Evolutionary conservation across 2,113 vertebrate species (phyloP).

Genomic region (Leiothrix lutea): DNA sequence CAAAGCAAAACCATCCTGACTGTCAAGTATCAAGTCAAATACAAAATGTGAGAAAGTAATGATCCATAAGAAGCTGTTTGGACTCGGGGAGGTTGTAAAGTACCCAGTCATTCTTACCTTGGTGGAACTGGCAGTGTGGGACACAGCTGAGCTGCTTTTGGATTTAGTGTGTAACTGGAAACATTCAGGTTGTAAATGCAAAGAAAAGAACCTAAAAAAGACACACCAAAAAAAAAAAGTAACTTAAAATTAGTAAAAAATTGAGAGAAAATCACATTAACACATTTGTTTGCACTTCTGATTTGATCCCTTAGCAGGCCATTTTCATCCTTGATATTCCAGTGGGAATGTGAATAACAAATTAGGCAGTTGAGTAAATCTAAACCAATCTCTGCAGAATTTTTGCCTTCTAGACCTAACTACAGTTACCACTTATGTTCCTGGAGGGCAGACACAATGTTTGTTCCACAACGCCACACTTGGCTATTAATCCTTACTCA

Average conservation of each 20-base stretch:
- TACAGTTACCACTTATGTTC: background rate
- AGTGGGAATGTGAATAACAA: background rate
- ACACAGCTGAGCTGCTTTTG: constrained; percentile 67
- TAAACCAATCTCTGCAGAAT: background rate
- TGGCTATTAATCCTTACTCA: background rate
- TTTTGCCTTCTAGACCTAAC: background rate
- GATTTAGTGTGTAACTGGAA: constrained; percentile 67
- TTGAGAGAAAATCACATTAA: background rate
- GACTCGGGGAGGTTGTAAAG: background rate
- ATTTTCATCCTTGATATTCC: background rate
- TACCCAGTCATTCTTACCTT: constrained; percentile 62
- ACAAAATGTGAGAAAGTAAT: background rate
- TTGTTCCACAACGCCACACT: background rate
- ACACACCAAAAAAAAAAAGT: background rate
- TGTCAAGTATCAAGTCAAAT: background rate
- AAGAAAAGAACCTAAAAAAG: constrained; percentile 72
- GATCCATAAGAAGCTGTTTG: background rate
- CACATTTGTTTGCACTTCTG: background rate
- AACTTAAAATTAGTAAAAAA: background rate
- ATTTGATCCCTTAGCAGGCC: background rate
- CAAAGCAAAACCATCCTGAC: background rate
- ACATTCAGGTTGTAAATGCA: constrained; percentile 74
- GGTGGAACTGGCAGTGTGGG: constrained; percentile 77
- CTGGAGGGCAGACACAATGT: background rate
- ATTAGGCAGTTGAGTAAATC: background rate